phyloP scores from a whole-genome alignment of 2,888 invertebrate species.

The Neocrepidodera transversa region DNA sequence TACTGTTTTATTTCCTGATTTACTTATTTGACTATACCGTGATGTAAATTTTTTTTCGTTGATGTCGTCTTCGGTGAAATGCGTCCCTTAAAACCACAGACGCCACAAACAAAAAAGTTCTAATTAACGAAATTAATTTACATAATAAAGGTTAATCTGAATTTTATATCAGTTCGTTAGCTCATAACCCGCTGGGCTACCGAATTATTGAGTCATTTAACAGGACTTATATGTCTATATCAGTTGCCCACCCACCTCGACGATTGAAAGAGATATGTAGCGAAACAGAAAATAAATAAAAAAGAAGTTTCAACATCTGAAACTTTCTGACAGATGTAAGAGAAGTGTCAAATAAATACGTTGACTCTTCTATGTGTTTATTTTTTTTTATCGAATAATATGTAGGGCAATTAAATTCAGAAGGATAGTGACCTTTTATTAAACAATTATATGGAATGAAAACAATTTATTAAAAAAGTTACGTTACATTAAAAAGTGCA shows the following conservation, averaged over 20 bases:
- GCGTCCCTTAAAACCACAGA: too few species aligned
- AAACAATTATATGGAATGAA: too few species aligned
- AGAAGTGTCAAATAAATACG: neutral
- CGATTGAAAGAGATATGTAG: conserved; percentile 20
- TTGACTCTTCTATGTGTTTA: conserved; percentile 6
- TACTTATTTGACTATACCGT: too few species aligned
- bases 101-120: conserved; percentile 10
- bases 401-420: too few species aligned
- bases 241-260: conserved; percentile 49
- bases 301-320: conserved; percentile 28
- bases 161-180: conserved; percentile 39
- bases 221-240: conserved; percentile 53
- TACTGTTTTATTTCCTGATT: too few species aligned
- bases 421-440: too few species aligned
- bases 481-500: too few species aligned
- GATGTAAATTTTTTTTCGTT: too few species aligned
- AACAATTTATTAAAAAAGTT: too few species aligned
- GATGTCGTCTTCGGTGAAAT: too few species aligned
- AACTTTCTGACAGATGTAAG: conserved; percentile 28
- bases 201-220: conserved; percentile 50
- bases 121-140: conserved; percentile 38
- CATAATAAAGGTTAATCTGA: conserved; percentile 40
- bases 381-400: too few species aligned
- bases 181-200: conserved; percentile 47
- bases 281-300: conserved; percentile 33